Evolutionary conservation across 1,140 invertebrate genomes (phyloP).

Genomic region (Acyrthosiphon pisum): DNA sequence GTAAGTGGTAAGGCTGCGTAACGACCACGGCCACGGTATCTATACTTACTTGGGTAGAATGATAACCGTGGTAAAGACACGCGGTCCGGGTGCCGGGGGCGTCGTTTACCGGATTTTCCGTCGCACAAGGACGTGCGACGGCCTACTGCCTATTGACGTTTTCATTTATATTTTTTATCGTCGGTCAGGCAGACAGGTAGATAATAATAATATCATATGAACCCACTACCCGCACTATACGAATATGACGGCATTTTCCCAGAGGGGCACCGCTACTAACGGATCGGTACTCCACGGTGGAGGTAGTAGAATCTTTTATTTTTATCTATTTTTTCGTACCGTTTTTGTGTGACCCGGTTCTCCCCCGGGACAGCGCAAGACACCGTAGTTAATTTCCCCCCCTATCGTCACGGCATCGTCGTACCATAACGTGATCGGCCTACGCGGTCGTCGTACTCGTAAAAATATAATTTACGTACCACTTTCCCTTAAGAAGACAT

Average conservation of each 20-base stretch:
- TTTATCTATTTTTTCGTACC: not conserved
- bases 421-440: not conserved
- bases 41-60: not conserved
- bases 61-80: not conserved
- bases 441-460: not conserved
- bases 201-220: not conserved
- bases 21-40: not conserved
- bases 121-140: not conserved
- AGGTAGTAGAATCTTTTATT: not conserved
- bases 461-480: not conserved
- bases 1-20: too few species aligned
- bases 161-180: not conserved
- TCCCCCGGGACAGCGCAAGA: not conserved
- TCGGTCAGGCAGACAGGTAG: not conserved
- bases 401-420: not conserved
- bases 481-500: not conserved
- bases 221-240: not conserved
- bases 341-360: not conserved
- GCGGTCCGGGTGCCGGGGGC: not conserved
- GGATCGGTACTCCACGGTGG: not conserved
- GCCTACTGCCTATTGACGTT: not conserved
- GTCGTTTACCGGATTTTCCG: not conserved
- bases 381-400: not conserved
- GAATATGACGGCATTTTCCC: not conserved
- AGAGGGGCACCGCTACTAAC: not conserved